Evolutionary conservation across 2,113 vertebrate species (phyloP), one percentile per base, ranked within the genome.

Genomic region (Dryoscopus gambensis): DNA sequence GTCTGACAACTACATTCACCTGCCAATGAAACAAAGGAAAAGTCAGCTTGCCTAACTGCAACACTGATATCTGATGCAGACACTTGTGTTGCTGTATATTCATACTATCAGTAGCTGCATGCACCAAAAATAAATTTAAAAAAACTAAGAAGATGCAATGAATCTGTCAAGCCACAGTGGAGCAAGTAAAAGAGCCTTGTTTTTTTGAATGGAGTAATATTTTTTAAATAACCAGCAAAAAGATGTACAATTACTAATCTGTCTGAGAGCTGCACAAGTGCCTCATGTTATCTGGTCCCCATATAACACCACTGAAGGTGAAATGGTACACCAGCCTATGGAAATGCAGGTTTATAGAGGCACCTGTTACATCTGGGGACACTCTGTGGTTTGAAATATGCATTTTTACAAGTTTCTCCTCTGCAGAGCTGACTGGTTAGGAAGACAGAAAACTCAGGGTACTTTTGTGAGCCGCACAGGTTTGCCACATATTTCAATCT

Each of bases 331-430:
- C 4, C 21, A 39, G 24, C 7, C 35, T 60, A 30, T 1, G 44
- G 12, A 68, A 63, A 57, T 6, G 33, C 28, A 39, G 31, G 35
- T 44, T 8, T 23, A 15, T 0, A 67, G 37, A 87, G 42, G 23
- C 7, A 50, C 5, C 31, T 5, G 2, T 10, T 37, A 16, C 0
- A 55, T 4, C 9, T 0, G 0, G 35, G 33, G 70, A 65, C 13
- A 5, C 12, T 1, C 60, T 10, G 35, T 35, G 33, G 20, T 59
- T 65, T 49, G 37, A 28, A 76, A 9, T 8, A 22, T 0, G 13
- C 17, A 16, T 74, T 86, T 65, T 77, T 24, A 62, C 11, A 14
- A 5, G 60, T 50, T 73, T 40, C 12, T 65, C 27, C 33, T 14
- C 15, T 2, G 2, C 31, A 70, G 33, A 78, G 24, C 24, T 47